These are phyloP conservation scores for Hydrocynus forskahlii DNA, from an alignment of 2,797 vertebrate species.

Conservation along the genomic window DNA sequence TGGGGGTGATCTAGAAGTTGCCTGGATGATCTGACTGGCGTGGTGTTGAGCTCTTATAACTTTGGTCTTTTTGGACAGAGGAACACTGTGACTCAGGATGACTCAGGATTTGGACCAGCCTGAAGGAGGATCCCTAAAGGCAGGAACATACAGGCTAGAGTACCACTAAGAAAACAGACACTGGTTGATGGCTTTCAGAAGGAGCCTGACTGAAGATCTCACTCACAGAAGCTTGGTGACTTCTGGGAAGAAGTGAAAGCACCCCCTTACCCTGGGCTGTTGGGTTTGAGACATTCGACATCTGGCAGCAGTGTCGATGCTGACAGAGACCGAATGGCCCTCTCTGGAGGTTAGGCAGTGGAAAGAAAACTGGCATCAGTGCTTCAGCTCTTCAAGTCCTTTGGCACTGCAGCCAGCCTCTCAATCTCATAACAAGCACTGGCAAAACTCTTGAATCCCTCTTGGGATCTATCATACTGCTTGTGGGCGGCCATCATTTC, in stretches of 20 bases:
- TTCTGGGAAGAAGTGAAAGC: background rate
- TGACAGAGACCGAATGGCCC: background rate
- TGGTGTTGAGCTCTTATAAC: too few species aligned
- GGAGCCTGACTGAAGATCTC: background rate
- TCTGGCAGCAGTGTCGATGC: background rate
- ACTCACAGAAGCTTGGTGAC: background rate
- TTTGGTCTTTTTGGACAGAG: too few species aligned
- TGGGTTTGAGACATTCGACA: background rate
- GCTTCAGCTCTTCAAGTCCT: background rate
- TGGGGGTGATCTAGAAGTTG: too few species aligned
- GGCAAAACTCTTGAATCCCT: background rate
- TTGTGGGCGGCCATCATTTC: background rate
- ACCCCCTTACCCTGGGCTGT: background rate
- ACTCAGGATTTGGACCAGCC: too few species aligned
- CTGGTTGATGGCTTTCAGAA: background rate
- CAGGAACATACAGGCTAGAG: too few species aligned
- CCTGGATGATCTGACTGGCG: too few species aligned
- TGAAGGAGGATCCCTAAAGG: too few species aligned
- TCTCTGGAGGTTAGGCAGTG: background rate
- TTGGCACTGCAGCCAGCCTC: background rate
- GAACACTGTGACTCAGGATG: background rate
- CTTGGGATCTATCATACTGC: background rate
- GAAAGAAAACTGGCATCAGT: background rate
- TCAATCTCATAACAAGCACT: background rate
- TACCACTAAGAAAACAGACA: too few species aligned